Conservation (phyloP, 2,113 vertebrate genomes). For the Arothron firmamentum region DNA sequence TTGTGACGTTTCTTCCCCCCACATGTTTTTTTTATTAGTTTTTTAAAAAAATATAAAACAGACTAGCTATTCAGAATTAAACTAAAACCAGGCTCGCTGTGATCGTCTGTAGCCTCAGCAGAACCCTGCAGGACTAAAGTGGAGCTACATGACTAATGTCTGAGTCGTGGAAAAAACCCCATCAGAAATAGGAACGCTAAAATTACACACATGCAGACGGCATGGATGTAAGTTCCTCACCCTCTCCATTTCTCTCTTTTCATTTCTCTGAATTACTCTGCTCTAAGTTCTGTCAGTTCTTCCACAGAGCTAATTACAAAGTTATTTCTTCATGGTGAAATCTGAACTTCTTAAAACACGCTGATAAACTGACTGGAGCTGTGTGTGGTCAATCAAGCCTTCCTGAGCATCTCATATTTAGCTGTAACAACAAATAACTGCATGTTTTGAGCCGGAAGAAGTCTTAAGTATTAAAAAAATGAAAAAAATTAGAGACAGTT, state of each 20-base stretch:
- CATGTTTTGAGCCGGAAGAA: too few relatives aligned
- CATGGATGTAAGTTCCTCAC: conserved; percentile 20
- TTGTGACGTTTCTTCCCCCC: too few relatives aligned
- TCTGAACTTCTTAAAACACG: conserved; percentile 21
- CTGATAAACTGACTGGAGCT: conserved; percentile 5
- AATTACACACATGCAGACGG: conserved; percentile 26
- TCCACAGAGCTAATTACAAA: conserved; percentile 12
- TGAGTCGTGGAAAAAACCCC: conserved; percentile 58
- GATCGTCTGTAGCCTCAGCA: neutral
- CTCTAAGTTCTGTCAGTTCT: conserved; percentile 2
- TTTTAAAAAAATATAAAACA: too few relatives aligned
- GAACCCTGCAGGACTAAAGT: neutral
- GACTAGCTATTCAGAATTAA: too few relatives aligned
- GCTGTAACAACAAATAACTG: neutral
- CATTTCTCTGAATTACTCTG: conserved; percentile 23
- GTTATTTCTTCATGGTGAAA: conserved; percentile 23
- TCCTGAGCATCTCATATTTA: conserved; percentile 1
- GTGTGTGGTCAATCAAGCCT: conserved; percentile 10
- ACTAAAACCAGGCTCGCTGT: too few relatives aligned
- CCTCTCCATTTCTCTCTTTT: conserved; percentile 31
- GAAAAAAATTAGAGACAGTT: too few relatives aligned
- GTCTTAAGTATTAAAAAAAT: too few relatives aligned
- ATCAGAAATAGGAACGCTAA: conserved; percentile 41
- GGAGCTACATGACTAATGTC: conserved; percentile 49
- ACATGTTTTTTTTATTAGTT: too few relatives aligned